Evolutionary conservation across 2,888 invertebrate species (phyloP), one percentile per base, ranked within the genome.

Genomic region (Tetheella fluctuosa): DNA sequence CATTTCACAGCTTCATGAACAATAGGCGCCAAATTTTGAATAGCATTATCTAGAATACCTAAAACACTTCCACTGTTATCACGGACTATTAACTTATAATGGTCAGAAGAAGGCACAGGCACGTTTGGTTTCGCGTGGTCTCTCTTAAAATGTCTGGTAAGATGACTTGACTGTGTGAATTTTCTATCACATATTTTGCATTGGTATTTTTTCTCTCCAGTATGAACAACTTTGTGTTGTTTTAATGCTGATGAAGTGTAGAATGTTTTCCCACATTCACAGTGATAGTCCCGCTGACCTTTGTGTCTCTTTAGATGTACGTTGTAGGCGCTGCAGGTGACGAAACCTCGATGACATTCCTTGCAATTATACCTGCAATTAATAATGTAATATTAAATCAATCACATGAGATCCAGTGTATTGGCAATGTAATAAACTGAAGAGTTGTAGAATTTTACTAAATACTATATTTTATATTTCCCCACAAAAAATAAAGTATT

Each of bases 241-340:
- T 93, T 93, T 1, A 93, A 64, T 0, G 90, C 88, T 0, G 93
- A 92, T 0, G 91, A 89, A 0, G 93, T 93, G 79, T 90, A 93
- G 76, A 93, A 93, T 0, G 88, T 88, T 61, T 93, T 93, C 6
- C 93, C 93, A 48, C 93, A 93, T 42, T 93, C 93, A 64, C 93
- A 93, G 39, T 74, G 82, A 66, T 93, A 88, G 77, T 93, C 93
- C 0, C 88, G 70, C 63, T 92, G 93, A 0, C 93, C 93, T 68
- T 89, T 89, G 67, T 93, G 93, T 0, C 93, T 73, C 60, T 93
- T 93, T 0, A 91, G 10, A 63, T 93, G 93, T 0, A 93, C 86
- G 55, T 88, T 91, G 73, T 83, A 93, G 0, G 93, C 83, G 61
- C 92, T 92, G 66, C 86, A 85, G 0, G 92, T 90, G 0, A 93